These are phyloP conservation scores for Fratercula arctica DNA, from an alignment of 2,797 vertebrate species.

Conservation along the genomic window DNA sequence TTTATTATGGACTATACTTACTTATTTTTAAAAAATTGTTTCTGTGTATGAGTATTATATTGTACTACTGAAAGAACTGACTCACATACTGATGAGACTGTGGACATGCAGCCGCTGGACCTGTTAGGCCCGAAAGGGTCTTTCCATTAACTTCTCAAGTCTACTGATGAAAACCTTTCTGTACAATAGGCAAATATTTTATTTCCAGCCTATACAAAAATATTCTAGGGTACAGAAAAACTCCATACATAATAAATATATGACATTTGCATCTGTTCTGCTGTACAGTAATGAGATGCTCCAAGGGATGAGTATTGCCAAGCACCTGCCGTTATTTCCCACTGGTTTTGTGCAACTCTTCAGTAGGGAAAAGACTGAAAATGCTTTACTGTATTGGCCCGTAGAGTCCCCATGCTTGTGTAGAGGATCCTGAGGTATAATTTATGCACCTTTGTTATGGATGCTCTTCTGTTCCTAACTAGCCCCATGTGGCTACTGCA, in stretches of 20 bases:
- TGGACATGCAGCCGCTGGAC: neutral
- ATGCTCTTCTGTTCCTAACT: neutral
- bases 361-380: neutral
- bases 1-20: neutral
- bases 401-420: neutral
- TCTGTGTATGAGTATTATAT: neutral
- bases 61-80: neutral
- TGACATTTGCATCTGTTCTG: neutral
- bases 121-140: neutral
- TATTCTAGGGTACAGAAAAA: neutral
- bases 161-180: neutral
- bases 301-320: neutral
- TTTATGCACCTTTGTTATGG: neutral
- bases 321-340: neutral
- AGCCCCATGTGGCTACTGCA: fast-evolving
- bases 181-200: neutral
- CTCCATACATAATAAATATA: neutral
- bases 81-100: neutral
- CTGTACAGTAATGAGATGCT: neutral
- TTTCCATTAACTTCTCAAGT: neutral
- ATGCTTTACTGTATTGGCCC: neutral
- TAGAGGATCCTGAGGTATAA: neutral
- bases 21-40: neutral
- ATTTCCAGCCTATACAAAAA: neutral
- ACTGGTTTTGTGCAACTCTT: neutral